Conservation (phyloP, 2,113 vertebrate species). For the Orientallactaga bullata region DNA sequence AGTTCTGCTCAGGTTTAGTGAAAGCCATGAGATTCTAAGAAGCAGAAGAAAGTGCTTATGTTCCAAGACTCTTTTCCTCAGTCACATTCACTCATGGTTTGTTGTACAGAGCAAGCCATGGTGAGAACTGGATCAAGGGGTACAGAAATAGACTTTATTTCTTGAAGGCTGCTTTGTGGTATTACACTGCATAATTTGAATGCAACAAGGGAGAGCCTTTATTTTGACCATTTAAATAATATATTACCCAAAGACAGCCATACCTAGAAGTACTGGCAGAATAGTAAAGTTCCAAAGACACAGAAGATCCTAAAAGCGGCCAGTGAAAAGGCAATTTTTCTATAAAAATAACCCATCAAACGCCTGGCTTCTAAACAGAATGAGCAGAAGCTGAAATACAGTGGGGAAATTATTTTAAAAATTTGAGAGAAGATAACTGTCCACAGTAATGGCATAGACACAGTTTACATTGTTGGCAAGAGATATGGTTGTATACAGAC, state of each 20-base stretch:
- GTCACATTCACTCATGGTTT: background rate
- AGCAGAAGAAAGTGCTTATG: background rate
- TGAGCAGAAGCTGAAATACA: background rate
- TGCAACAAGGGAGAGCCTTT: background rate
- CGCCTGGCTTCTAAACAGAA: conserved; percentile 33
- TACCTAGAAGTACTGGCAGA: background rate
- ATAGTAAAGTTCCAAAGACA: background rate
- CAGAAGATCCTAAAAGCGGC: background rate
- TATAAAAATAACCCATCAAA: background rate
- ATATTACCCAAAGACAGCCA: background rate
- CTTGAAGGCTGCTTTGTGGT: background rate
- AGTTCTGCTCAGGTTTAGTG: background rate
- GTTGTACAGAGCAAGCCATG: background rate
- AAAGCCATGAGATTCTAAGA: too few relatives aligned
- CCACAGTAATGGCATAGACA: background rate
- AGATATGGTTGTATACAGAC: background rate
- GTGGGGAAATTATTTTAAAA: background rate
- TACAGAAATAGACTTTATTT: background rate
- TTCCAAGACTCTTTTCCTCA: background rate
- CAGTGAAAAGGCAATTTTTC: background rate
- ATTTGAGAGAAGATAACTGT: background rate
- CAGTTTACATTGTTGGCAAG: background rate
- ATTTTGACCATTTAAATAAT: background rate
- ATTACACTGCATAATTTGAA: background rate
- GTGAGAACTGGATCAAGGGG: background rate